phyloP scores from a whole-genome alignment of 2,888 invertebrate species.

The Rotaria magnacalcarata region DNA sequence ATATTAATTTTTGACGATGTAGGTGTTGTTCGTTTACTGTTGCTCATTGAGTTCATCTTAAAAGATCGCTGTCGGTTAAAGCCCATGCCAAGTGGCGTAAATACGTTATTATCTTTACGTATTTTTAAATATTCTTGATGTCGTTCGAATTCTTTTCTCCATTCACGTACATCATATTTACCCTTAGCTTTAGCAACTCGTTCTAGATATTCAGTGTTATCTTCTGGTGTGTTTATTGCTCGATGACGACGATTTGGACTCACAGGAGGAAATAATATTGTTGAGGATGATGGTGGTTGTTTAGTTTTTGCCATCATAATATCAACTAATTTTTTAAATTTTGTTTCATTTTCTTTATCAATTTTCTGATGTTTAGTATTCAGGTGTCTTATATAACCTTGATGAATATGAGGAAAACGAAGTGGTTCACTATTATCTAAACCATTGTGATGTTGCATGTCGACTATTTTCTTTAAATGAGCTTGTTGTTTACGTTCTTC shows the following conservation, averaged over 20 bases:
- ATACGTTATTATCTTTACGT: background rate
- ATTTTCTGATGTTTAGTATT: background rate
- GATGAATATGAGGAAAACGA: background rate
- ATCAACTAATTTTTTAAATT: background rate
- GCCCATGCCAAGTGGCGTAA: background rate
- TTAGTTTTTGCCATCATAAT: background rate
- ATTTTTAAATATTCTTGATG: background rate
- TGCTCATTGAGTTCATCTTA: background rate
- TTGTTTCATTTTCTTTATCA: background rate
- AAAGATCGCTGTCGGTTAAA: background rate
- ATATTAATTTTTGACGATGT: background rate
- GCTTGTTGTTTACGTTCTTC: slow-evolving; percentile 17
- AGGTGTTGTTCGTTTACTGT: background rate
- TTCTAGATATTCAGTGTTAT: background rate
- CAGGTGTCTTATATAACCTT: background rate
- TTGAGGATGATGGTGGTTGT: too few relatives aligned
- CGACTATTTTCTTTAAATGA: slow-evolving; percentile 4
- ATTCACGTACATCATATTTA: background rate
- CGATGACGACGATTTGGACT: background rate
- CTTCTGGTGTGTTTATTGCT: background rate
- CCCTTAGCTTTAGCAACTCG: background rate
- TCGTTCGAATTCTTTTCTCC: background rate
- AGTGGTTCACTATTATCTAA: background rate
- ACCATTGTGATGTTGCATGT: background rate
- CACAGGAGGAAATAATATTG: background rate